Evolutionary conservation across 2,888 invertebrate genomes (phyloP), one percentile per base, ranked within the genome.

Genomic region (Plebejus argus): DNA sequence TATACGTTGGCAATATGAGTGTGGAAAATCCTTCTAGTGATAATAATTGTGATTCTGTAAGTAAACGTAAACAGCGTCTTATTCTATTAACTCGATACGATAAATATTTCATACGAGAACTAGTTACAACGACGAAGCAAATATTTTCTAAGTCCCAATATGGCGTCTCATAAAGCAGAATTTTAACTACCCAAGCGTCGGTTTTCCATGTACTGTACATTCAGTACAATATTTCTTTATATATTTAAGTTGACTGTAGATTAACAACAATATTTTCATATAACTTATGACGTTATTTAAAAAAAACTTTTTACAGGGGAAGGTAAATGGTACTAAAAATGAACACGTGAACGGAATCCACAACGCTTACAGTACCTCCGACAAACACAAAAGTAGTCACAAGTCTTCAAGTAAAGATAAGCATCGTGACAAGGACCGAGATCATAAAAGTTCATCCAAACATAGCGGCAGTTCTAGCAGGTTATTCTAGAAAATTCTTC

Each of bases 81-180:
- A 28, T 15, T 28, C 66, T 12, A 28, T 28, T 66, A 6, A 20
- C 28, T 28, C 66, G 1, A 6, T 66, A 0, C 5, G 3, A 66
- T 66, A 15, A 66, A 66, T 15, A 28, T 66, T 28, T 28, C 66
- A 28, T 66, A 23, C 23, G 66, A 91, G 94, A 95, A 90, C 92
- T 95, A 95, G 85, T 90, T 88, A 86, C 84, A 86, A 85, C 87
- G 86, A 88, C 88, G 88, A 89, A 89, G 88, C 94, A 91, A 92
- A 94, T 93, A 88, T 94, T 94, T 94, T 94, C 94, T 94, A 97
- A 97, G 97, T 97, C 96, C 96, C 96, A 97, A 97, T 96, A 97
- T 97, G 97, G 97, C 97, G 97, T 96, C 97, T 96, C 95, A 95
- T 95, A 95, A 95, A 96, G 95, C 96, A 95, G 95, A 95, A 84